Conservation (phyloP, 2,888 invertebrate species). For the Isoperla grammatica region DNA sequence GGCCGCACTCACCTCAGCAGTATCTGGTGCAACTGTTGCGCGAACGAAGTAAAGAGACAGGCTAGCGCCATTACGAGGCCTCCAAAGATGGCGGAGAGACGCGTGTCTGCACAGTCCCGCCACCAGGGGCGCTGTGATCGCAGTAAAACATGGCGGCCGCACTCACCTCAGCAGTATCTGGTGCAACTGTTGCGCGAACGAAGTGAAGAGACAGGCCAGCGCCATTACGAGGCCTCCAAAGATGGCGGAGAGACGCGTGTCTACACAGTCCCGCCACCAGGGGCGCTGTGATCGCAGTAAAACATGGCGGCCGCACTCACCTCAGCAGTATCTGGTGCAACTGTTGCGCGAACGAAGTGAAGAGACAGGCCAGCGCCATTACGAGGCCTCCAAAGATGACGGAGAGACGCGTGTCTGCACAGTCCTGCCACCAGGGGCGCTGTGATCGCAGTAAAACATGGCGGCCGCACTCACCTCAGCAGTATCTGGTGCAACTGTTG, state of each 20-base stretch:
- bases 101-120: conserved; percentile 74
- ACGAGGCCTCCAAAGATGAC: conserved; percentile 83
- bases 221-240: conserved; percentile 81
- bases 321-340: conserved; percentile 78
- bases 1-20: conserved; percentile 60
- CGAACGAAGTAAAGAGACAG: conserved; percentile 86
- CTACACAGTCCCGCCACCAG: conserved; percentile 74
- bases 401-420: conserved; percentile 71
- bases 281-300: conserved; percentile 75
- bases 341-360: conserved; percentile 85
- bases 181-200: conserved; percentile 83
- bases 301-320: too few relatives aligned
- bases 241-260: conserved; percentile 73
- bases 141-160: too few relatives aligned
- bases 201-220: conserved; percentile 83
- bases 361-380: conserved; percentile 79
- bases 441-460: too few relatives aligned
- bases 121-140: conserved; percentile 74
- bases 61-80: conserved; percentile 80
- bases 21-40: conserved; percentile 79
- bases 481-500: conserved; percentile 79
- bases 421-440: conserved; percentile 76
- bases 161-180: conserved; percentile 65
- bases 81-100: conserved; percentile 77
- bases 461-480: conserved; percentile 57